These are phyloP conservation scores for Cerastoderma edule DNA, from an alignment of 2,888 invertebrate species.

Conservation along the genomic window DNA sequence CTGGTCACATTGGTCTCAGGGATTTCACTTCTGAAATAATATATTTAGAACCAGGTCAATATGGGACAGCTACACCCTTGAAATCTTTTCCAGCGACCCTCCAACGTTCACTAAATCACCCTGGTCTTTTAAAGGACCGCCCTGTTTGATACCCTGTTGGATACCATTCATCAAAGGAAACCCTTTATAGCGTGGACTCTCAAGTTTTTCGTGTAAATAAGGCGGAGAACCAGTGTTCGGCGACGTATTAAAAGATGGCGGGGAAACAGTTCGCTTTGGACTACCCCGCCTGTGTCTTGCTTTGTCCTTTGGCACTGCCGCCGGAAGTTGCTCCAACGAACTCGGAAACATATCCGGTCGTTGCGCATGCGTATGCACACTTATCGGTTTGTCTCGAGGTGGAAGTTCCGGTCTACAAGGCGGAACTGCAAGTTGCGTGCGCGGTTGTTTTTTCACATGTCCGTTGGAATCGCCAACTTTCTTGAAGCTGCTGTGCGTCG, in stretches of 20 bases:
- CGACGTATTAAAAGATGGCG: conserved; percentile 36
- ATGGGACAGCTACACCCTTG: conserved; percentile 43
- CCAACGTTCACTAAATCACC: conserved; percentile 34
- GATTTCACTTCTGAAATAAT: no score
- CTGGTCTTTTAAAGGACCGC: conserved; percentile 18
- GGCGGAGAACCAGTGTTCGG: conserved; percentile 9
- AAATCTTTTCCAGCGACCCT: conserved; percentile 58
- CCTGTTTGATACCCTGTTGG: conserved; percentile 7
- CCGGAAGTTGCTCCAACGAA: conserved; percentile 34
- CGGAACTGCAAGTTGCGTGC: conserved; percentile 60
- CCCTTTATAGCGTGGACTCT: conserved; percentile 36
- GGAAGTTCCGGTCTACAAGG: conserved; percentile 62
- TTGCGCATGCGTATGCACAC: conserved; percentile 25
- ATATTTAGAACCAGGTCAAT: background rate
- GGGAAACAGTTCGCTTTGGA: conserved; percentile 39
- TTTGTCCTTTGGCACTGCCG: conserved; percentile 53
- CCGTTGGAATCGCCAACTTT: conserved; percentile 29
- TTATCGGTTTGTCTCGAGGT: conserved; percentile 37
- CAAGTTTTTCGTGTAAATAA: conserved; percentile 17
- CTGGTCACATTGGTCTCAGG: no score
- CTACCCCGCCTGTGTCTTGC: conserved; percentile 37
- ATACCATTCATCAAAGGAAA: conserved; percentile 15
- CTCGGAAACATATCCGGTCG: conserved; percentile 37
- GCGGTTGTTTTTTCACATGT: conserved; percentile 52
- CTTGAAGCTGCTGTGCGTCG: conserved; percentile 57